These are phyloP conservation scores for Tiliacea citrago DNA, from an alignment of 2,888 invertebrate genomes.

Conservation along the genomic window DNA sequence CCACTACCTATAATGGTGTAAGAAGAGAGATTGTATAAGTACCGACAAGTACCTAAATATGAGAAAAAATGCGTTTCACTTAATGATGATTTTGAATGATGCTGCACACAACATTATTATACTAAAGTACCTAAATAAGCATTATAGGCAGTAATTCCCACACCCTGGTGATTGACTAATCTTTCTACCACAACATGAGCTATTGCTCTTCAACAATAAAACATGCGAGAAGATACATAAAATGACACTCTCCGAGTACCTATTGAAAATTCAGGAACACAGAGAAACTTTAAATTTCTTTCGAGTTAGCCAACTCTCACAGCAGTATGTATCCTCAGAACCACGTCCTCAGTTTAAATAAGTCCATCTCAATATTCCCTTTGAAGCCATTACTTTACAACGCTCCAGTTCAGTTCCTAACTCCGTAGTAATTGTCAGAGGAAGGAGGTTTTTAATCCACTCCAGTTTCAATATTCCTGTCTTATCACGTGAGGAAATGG, in stretches of 20 bases:
- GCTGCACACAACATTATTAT: too few species aligned
- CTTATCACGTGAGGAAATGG: not conserved
- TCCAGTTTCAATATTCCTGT: not conserved
- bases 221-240: too few species aligned
- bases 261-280: not conserved
- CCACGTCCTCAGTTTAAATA: slow-evolving; percentile 64
- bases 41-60: too few species aligned
- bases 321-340: slow-evolving; percentile 47
- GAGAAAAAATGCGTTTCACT: too few species aligned
- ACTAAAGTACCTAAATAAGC: too few species aligned
- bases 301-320: not conserved
- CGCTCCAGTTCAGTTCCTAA: slow-evolving; percentile 53
- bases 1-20: too few species aligned
- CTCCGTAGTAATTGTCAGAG: slow-evolving; percentile 17
- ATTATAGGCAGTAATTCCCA: too few species aligned
- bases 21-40: too few species aligned
- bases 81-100: too few species aligned
- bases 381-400: slow-evolving; percentile 66
- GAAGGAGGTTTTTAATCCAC: slow-evolving; percentile 20
- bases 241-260: not conserved
- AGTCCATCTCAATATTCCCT: slow-evolving; percentile 72
- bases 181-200: too few species aligned
- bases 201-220: too few species aligned
- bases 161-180: too few species aligned
- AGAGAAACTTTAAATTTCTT: not conserved